These are phyloP conservation scores for Melospiza melodia DNA, from an alignment of 2,113 vertebrate genomes.

Conservation along the genomic window DNA sequence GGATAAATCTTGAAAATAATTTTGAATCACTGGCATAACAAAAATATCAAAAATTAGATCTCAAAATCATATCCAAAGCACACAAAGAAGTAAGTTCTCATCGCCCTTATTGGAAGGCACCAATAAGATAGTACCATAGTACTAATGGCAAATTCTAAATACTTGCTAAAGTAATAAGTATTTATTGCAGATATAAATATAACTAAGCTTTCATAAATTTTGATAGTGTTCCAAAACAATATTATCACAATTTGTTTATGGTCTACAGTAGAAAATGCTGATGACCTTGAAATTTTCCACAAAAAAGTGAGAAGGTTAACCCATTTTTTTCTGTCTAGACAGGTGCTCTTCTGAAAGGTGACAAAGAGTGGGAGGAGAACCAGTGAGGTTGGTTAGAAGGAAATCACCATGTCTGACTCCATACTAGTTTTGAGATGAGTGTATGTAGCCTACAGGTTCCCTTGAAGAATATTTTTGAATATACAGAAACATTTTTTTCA, in stretches of 20 bases:
- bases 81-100: neutral
- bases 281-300: neutral
- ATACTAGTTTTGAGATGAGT: neutral
- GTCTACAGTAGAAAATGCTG: neutral
- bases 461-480: neutral
- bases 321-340: neutral
- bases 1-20: neutral
- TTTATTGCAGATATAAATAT: too few relatives aligned
- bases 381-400: neutral
- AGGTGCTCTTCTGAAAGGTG: neutral
- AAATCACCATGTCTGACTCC: neutral
- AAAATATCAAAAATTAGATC: neutral
- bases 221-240: neutral
- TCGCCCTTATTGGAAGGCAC: neutral
- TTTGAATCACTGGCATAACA: neutral
- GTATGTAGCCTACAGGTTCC: neutral
- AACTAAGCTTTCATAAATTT: constrained; percentile 2
- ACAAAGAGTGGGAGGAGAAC: neutral
- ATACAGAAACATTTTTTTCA: constrained; percentile 15
- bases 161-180: neutral
- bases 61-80: neutral
- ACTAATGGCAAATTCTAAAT: neutral
- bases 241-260: neutral
- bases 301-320: neutral
- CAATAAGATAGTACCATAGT: neutral